Base-by-base conservation (phyloP, 1,140 invertebrate genomes). In the Spodoptera litura region DNA sequence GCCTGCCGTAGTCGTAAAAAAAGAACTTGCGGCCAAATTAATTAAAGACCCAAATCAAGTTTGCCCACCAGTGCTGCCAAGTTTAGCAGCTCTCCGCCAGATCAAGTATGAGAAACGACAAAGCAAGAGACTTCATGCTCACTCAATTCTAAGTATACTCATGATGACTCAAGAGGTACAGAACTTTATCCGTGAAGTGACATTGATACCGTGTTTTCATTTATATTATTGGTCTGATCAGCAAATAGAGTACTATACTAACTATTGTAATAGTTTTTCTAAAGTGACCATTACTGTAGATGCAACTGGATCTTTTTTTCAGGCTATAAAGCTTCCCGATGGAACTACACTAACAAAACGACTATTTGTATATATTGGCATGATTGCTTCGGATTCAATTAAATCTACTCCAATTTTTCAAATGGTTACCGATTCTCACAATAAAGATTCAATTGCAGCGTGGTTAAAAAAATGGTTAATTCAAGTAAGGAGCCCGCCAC, bases 1-100 rank as follows among this genome's bases (percentile, higher is more conserved):
- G n/a, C 12, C 59, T 62, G 59, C 59, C 35, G 35, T 62, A 62
- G 59, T 62, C n/a, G 59, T 62, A 38, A 12, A 66, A 3, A 66
- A 66, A 51, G 62, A 66, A 25, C 4, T 66, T 3, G 44, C 62
- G 38, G 38, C 38, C 38, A 38, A 38, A 38, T 38, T 38, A 38
- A 38, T 38, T 38, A 38, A 38, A 38, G 38, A 38, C 38, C 38
- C 38, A 38, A 38, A 38, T 38, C 38, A 38, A 38, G 38, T 38
- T 38, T 38, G 38, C 53, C 53, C 53, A 25, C 56, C 56, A 5
- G 8, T 59, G 20, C 20, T 59, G 4, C 56, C 56, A 25, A 59
- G 15, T 12, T 25, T 59, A 12, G 20, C 20, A 27, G 27, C 25
- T 59, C 27, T 59, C 10, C 20, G 56, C 15, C 20, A 59, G 25